A percentile compares a stretch with the other conserved stretches of the same genome.
These are phyloP conservation scores for Ichneumoninae sp. DNA, from an alignment of 2,888 invertebrate species.

Conservation along the genomic window DNA sequence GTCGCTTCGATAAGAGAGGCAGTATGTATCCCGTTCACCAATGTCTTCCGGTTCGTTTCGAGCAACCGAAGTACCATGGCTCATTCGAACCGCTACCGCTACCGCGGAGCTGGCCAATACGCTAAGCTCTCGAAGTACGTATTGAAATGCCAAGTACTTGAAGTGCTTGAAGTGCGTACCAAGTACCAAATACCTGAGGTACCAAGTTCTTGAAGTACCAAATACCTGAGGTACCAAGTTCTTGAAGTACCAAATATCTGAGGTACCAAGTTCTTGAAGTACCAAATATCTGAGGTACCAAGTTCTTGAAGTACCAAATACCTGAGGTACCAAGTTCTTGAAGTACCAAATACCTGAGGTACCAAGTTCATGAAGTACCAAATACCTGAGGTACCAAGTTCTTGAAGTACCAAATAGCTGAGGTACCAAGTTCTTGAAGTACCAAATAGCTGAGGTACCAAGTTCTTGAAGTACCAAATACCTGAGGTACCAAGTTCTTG, in stretches of 20 bases:
- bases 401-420: too few species aligned
- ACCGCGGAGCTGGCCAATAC: neutral
- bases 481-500: neutral
- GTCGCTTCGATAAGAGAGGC: constrained; percentile 44
- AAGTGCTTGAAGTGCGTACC: neutral
- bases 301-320: too few species aligned
- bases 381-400: neutral
- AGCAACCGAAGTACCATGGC: neutral
- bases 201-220: too few species aligned
- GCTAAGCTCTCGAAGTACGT: neutral
- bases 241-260: too few species aligned
- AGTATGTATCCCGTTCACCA: constrained; percentile 24
- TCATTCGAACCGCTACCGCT: neutral
- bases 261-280: too few species aligned
- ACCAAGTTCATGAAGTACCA: too few species aligned
- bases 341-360: neutral
- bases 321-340: too few species aligned
- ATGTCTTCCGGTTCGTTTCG: constrained; percentile 51
- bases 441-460: too few species aligned
- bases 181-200: too few species aligned
- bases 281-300: too few species aligned
- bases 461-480: neutral
- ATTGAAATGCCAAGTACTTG: neutral
- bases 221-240: too few species aligned
- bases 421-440: too few species aligned